Percentiles rank a stretch among this genome's conserved stretches.
Conservation (phyloP, 2,113 vertebrate species). For the Rissa tridactyla region DNA sequence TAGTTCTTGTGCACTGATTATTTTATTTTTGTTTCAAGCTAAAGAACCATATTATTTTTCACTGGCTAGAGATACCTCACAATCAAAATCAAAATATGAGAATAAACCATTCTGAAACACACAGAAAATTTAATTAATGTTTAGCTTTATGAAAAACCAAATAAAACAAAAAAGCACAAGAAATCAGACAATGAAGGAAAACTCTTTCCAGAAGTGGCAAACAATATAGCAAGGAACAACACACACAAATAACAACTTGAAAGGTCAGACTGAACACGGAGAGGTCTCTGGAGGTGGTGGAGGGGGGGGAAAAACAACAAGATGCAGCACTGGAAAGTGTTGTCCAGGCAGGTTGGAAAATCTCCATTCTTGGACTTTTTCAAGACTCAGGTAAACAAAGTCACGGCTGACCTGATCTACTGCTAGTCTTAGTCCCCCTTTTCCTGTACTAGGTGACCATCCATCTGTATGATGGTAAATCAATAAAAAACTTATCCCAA, state of each 20-base stretch:
- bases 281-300: rapidly evolving
- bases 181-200: neutral
- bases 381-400: neutral
- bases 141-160: neutral
- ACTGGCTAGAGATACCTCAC: neutral
- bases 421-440: rapidly evolving
- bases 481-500: neutral
- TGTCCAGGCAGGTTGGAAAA: neutral
- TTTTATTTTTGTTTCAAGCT: neutral
- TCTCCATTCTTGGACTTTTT: neutral
- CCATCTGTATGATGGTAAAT: neutral
- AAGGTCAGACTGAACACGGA: neutral
- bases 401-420: neutral
- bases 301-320: neutral
- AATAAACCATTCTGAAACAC: neutral
- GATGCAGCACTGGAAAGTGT: neutral
- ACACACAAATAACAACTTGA: neutral
- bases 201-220: neutral
- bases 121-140: neutral
- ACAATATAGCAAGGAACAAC: neutral
- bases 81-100: neutral
- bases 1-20: neutral
- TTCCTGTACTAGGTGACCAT: neutral
- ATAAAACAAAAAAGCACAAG: neutral
- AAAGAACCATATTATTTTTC: neutral